Conservation (phyloP, 2,113 vertebrate species). For the Sebastes schlegelii region DNA sequence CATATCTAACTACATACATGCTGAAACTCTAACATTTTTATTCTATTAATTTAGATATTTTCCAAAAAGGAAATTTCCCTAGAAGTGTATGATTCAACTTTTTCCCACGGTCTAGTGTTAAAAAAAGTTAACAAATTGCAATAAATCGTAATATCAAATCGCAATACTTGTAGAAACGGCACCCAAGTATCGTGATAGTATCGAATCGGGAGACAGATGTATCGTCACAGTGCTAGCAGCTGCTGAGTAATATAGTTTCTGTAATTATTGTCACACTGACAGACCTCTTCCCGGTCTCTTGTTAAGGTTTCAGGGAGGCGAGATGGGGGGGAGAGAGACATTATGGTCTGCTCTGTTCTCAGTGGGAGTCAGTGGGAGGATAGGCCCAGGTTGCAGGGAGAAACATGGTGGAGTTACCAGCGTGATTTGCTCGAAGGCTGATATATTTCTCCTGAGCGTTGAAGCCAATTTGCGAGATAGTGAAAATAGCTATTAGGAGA, state of each 20-base stretch:
- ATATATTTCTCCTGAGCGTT: conserved; percentile 13
- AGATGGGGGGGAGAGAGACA: conserved; percentile 41
- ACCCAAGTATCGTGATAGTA: too few species aligned
- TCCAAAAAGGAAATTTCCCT: too few species aligned
- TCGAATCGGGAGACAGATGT: too few species aligned
- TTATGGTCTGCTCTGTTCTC: conserved; percentile 57
- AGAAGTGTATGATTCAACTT: too few species aligned
- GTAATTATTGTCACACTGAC: conserved; percentile 78
- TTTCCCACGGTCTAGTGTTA: too few species aligned
- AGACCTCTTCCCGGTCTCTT: conserved; percentile 73
- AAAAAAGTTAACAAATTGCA: too few species aligned
- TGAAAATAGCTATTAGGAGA: conserved; percentile 21
- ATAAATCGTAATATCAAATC: too few species aligned
- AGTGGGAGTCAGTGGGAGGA: conserved; percentile 46
- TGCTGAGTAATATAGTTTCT: conserved; percentile 69
- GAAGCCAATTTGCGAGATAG: background rate
- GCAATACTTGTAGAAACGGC: too few species aligned
- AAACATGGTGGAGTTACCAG: conserved; percentile 34
- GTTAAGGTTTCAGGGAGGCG: conserved; percentile 69
- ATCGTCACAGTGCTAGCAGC: conserved; percentile 36
- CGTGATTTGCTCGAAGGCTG: conserved; percentile 29
- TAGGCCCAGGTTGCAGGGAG: conserved; percentile 17
- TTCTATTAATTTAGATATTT: too few species aligned
- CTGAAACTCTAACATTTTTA: too few species aligned
- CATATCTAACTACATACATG: too few species aligned